These are phyloP conservation scores for Sebastes flavidus DNA, from an alignment of 2,797 vertebrate species.

Conservation along the genomic window DNA sequence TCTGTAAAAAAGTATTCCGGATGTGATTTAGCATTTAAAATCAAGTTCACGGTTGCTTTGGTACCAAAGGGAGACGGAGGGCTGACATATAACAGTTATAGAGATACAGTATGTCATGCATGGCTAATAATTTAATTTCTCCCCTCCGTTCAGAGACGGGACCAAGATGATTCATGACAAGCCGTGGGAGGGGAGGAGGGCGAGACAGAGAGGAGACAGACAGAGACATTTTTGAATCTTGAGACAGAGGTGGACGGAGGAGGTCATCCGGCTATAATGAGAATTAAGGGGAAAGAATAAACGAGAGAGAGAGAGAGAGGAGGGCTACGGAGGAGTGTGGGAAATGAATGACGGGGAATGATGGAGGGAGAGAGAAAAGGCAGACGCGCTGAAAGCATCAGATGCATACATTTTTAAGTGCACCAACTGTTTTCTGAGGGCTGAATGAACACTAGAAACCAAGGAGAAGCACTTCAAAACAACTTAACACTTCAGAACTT, in stretches of 20 bases:
- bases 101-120: constrained; percentile 37
- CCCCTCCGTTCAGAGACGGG: constrained; percentile 17
- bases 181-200: constrained; percentile 11
- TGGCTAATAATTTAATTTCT: constrained; percentile 62
- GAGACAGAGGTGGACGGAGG: constrained; percentile 25
- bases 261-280: constrained; percentile 53
- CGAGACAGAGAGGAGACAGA: constrained; percentile 8
- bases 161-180: constrained; percentile 53
- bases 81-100: constrained; percentile 22
- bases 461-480: constrained; percentile 45
- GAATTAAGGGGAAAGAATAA: constrained; percentile 23
- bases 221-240: background rate
- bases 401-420: constrained; percentile 62
- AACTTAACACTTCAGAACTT: constrained; percentile 41
- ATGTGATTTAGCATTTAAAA: constrained; percentile 19
- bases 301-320: background rate
- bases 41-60: constrained; percentile 20
- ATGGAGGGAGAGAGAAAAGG: background rate
- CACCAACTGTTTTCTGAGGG: constrained; percentile 43
- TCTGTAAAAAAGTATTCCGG: background rate
- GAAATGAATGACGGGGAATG: background rate
- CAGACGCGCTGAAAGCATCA: background rate
- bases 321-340: background rate
- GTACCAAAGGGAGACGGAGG: background rate
- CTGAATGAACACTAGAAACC: constrained; percentile 29